Evolutionary conservation across 2,113 vertebrate genomes (phyloP), one percentile per base, ranked within the genome.

Genomic region (Strigops habroptila): DNA sequence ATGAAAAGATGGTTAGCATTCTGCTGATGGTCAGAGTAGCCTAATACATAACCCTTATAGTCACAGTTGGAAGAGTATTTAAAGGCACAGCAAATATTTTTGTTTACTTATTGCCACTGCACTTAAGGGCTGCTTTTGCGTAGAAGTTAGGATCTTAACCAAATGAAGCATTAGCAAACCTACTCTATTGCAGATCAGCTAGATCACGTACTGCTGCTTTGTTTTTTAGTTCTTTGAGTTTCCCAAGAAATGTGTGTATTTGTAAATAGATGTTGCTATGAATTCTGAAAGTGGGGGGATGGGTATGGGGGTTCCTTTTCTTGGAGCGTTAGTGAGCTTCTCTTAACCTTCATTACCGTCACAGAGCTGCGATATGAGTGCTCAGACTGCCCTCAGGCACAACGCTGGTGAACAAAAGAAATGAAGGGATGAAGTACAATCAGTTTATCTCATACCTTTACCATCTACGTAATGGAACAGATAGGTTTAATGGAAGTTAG

Each of bases 1-100:
- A 93, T 91, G 60, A 92, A 89, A 88, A 96, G 81, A 59, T 93
- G 75, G 51, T 82, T 96, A 85, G 49, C 85, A 91, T 86, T 93
- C 77, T 71, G 46, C 49, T 89, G 94, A 80, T 24, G 57, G 80
- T 79, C 88, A 68, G 39, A 2, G 59, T 9, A 41, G 62, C 41
- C 33, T 65, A 77, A 75, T 77, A 27, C 5, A 28, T 67, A 71
- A 85, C 90, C 63, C 79, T 60, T 33, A 12, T 7, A 92, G n/a
- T 37, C 14, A 46, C 13, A 41, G 30, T 44, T 48, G 60, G 57
- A 82, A 64, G 43, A 37, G 5, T 44, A 37, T 73, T 86, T 79
- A 69, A 78, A 84, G 7, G 22, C 9, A 21, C 3, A 22, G 6
- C 5, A 64, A 89, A 69, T 79, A 14, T 9, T 81, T 88, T 71